Percentiles rank a stretch among this genome's conserved stretches.
phyloP scores from a whole-genome alignment of 1,140 invertebrate species.

The Cecropterus lyciades region DNA sequence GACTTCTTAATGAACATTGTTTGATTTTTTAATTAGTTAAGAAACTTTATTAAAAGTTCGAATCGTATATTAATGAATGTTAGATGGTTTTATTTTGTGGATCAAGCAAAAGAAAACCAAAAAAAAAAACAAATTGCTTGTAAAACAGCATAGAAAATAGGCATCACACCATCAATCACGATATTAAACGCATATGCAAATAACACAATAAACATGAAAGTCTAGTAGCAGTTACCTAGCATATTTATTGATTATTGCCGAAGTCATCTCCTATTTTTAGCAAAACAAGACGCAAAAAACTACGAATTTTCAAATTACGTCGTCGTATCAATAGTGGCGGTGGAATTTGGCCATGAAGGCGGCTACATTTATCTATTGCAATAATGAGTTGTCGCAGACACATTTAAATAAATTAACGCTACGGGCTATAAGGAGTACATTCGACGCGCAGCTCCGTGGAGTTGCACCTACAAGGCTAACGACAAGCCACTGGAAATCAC shows the following conservation, averaged over 20 bases:
- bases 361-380: constrained; percentile 55
- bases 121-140: too few species aligned
- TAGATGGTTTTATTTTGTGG: too few species aligned
- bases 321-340: constrained; percentile 17
- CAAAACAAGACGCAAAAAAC: constrained; percentile 33
- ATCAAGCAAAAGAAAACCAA: too few species aligned
- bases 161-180: too few species aligned
- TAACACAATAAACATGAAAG: too few species aligned
- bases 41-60: too few species aligned
- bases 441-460: constrained; percentile 44
- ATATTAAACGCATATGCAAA: too few species aligned
- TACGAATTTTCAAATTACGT: constrained; percentile 34
- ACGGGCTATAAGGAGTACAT: constrained; percentile 50
- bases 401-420: constrained; percentile 66
- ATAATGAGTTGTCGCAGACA: constrained; percentile 54
- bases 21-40: too few species aligned
- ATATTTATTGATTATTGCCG: neutral
- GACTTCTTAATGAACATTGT: too few species aligned
- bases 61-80: too few species aligned
- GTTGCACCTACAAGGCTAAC: constrained; percentile 64
- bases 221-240: too few species aligned
- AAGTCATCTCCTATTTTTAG: constrained; percentile 19
- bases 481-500: constrained; percentile 60
- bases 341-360: constrained; percentile 61
- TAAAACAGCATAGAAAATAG: too few species aligned